Base-by-base conservation (phyloP, 1,140 invertebrate species). In the Triops cancriformis region DNA sequence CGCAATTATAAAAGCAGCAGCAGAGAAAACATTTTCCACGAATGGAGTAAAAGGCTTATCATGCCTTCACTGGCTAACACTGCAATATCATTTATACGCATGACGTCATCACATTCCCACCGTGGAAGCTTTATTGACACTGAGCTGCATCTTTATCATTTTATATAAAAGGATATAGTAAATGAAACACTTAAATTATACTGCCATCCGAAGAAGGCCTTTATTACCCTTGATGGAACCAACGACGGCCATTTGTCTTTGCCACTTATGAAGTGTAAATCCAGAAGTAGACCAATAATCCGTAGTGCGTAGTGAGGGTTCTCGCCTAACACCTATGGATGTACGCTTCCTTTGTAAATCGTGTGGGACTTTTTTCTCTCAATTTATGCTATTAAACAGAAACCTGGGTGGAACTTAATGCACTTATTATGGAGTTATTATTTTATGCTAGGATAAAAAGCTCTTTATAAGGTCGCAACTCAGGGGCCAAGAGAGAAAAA, bases 181-280 rank as follows among this genome's bases (percentile, higher is more conserved):
- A 45, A 45, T 11, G 18, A 45, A 45, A 64, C 51, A 64, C 51
- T 64, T 64, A 14, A 64, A 64, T 64, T 64, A 64, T 64, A 64
- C 18, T 18, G 51, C 51, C 51, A n/a, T 9, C 51, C 0, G 23
- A 64, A 64, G 23, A 23, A 64, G 23, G 51, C 18, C 51, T 23
- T 64, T 64, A 64, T 64, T 64, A 64, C 51, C 51, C 51, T 64
- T 64, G 14, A 64, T 64, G 51, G 51, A 64, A 64, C 51, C 14
- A 64, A 64, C 51, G 51, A 23, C 14, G 23, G 51, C 23, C 51
- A 64, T n/a, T n/a, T 23, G 51, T 14, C 51, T n/a, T n/a, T 23
- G 51, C 51, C 51, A n/a, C 18, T 23, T 23, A 45, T 64, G 9
- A 37, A 37, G 31, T 37, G 31, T 37, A 37, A 37, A 37, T 37